Base-by-base conservation (phyloP, 2,797 vertebrate species). In the Rhadinocentrus ornatus region DNA sequence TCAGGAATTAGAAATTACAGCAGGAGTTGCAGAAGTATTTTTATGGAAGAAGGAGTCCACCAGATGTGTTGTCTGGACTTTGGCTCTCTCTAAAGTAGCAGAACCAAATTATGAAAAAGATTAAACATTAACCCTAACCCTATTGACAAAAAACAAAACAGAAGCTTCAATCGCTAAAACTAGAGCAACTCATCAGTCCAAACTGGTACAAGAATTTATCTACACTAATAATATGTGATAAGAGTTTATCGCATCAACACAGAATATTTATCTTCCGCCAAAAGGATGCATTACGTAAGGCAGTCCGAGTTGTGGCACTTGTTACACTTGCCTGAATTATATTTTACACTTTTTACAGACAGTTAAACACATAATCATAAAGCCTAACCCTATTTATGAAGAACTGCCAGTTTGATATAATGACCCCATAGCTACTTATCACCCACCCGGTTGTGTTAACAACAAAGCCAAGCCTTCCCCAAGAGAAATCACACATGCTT, bases 401-500 rank as follows among this genome's bases (percentile, higher is more conserved):
- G 48, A 65, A 15, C 18, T 60, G 53, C 16, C 18, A 41, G 52
- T 67, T 62, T 73, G 57, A 53, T 69, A 56, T 48, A 24, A 58
- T 53, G 26, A 56, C 46, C 22, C 18, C 11, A 4, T 54, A 10
- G 11, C 32, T 37, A 46, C 60, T 56, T 67, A 74, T 66, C 66
- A 67, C 62, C 32, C 41, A 31, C 39, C 22, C 22, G 35, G 55
- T 48, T 6, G 62, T 59, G 70, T 79, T 73, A 66, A 63, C 70
- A 64, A 2, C 70, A 64, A 2, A 35, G 60, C 29, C 34, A 66
- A 52, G 69, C 59, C 50, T 60, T 71, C 53, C 81, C 66, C 73
- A 46, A 24, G 80, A 89, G 86, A 72, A 86, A 70, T 74, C 69
- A 8, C 71, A 71, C 81, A 65, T 48, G 71, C 75, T 60, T 50